Conservation (phyloP, 30 jellyfish, hydroid and myxozoan species). For the Aurelia aurita region DNA sequence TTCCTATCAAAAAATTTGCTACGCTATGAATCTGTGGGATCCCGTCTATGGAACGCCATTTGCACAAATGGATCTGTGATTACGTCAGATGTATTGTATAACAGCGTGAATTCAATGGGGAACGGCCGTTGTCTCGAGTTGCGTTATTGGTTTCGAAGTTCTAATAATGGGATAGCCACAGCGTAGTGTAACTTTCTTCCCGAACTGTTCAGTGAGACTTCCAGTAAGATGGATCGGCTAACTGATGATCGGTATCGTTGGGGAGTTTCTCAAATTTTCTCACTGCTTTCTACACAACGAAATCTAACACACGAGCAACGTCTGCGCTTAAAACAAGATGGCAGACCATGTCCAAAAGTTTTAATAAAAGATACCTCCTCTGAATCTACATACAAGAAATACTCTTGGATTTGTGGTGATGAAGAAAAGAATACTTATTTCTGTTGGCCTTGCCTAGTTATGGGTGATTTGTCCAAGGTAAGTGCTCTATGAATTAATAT, state of each 20-base stretch:
- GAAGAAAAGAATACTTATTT: slow-evolving; percentile 5
- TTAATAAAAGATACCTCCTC: neutral
- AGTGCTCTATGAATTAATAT: neutral
- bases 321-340: neutral
- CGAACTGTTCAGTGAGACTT: no score
- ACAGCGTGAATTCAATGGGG: no score
- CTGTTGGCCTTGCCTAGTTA: slow-evolving; percentile 14
- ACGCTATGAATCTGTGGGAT: no score
- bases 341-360: slow-evolving; percentile 15
- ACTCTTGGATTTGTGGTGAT: neutral
- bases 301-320: neutral
- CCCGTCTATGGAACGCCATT: no score
- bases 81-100: no score
- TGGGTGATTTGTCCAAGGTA: neutral
- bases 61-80: no score
- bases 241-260: neutral
- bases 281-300: neutral
- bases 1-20: no score
- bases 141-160: no score
- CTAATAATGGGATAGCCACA: no score
- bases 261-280: neutral
- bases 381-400: neutral
- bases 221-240: no score
- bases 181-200: no score
- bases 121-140: no score